These are phyloP conservation scores for Malachius bipustulatus DNA, from an alignment of 2,888 invertebrate species.

Conservation along the genomic window DNA sequence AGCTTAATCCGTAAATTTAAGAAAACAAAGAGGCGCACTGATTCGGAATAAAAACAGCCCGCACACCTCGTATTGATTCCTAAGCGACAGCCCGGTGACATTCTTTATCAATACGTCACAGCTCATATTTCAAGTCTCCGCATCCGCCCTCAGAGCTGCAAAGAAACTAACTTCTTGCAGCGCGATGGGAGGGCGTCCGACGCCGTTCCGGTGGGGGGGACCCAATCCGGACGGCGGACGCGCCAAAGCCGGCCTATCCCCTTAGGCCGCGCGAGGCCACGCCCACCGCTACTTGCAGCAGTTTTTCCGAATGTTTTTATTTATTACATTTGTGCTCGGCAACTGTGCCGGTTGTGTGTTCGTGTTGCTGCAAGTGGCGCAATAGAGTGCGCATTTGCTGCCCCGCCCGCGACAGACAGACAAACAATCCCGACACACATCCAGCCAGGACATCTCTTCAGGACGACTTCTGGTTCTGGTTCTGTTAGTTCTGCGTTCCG, in stretches of 20 bases:
- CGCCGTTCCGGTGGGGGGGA: slow-evolving; percentile 26
- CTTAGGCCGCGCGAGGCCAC: slow-evolving; percentile 35
- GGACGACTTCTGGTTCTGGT: too few species aligned
- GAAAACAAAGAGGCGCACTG: slow-evolving; percentile 16
- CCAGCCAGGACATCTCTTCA: slow-evolving; percentile 37
- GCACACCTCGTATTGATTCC: slow-evolving; percentile 40
- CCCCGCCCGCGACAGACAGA: slow-evolving; percentile 37
- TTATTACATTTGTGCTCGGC: slow-evolving; percentile 60
- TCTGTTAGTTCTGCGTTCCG: too few species aligned
- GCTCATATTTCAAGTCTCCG: slow-evolving; percentile 41
- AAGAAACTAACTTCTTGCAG: slow-evolving; percentile 47
- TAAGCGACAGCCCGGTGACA: slow-evolving; percentile 56
- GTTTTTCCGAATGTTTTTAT: slow-evolving; percentile 51
- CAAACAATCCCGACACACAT: slow-evolving; percentile 33
- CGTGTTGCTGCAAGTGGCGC: slow-evolving; percentile 28
- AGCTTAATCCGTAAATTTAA: not conserved
- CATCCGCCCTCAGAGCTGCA: slow-evolving; percentile 42
- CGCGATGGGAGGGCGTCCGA: slow-evolving; percentile 30
- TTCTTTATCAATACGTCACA: slow-evolving; percentile 50
- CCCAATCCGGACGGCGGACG: slow-evolving; percentile 27
- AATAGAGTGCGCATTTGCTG: slow-evolving; percentile 17
- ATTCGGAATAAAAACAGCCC: slow-evolving; percentile 27
- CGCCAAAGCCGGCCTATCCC: slow-evolving; percentile 36
- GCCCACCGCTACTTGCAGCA: slow-evolving; percentile 36
- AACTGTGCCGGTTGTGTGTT: slow-evolving; percentile 50